phyloP scores from a whole-genome alignment of 2,113 vertebrate species.

The Micromys minutus region DNA sequence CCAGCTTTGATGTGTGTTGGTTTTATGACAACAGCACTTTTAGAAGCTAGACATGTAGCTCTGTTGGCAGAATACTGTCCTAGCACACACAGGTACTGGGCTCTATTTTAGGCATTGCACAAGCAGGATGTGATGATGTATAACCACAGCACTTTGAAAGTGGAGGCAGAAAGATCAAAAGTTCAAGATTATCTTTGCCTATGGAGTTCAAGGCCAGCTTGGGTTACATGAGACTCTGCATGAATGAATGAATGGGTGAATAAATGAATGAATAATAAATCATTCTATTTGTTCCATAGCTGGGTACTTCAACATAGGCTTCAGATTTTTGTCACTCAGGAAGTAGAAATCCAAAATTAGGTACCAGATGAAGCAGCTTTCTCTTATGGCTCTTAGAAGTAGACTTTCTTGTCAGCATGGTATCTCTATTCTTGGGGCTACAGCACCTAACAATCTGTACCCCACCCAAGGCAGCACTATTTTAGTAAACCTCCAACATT shows the following conservation, averaged over 20 bases:
- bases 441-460: neutral
- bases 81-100: too few relatives aligned
- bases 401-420: neutral
- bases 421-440: neutral
- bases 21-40: neutral
- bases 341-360: neutral
- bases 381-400: neutral
- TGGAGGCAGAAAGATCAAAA: neutral
- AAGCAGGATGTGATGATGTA: neutral
- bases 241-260: neutral
- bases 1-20: neutral
- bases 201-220: neutral
- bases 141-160: neutral
- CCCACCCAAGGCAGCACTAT: rapidly evolving
- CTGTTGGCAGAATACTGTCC: neutral
- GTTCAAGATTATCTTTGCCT: neutral
- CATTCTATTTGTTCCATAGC: too few relatives aligned
- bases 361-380: neutral
- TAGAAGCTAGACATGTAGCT: neutral
- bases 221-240: neutral
- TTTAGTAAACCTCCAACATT: neutral
- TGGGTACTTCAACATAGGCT: neutral
- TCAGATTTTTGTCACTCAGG: too few relatives aligned
- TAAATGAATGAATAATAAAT: neutral
- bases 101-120: neutral